Conservation (phyloP, 2,888 invertebrate species). For the Trachelus stipa region DNA sequence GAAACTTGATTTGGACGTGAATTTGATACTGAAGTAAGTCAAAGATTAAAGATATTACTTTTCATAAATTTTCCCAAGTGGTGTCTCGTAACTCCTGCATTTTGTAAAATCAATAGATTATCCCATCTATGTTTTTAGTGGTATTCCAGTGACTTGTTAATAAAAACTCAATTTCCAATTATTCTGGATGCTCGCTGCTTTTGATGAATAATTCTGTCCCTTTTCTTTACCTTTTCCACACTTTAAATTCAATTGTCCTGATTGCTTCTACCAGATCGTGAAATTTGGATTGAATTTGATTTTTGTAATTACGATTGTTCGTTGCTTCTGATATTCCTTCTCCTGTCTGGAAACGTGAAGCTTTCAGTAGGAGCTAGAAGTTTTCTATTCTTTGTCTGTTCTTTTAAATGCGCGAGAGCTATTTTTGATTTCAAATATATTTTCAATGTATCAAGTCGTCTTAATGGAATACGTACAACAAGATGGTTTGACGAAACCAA, state of each 20-base stretch:
- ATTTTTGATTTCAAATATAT: not conserved
- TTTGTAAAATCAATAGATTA: not conserved
- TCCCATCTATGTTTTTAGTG: not conserved
- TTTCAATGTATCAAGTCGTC: not conserved
- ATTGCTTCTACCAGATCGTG: not conserved
- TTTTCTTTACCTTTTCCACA: not conserved
- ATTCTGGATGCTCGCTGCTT: not conserved
- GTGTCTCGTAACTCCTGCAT: not conserved
- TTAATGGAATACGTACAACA: not conserved
- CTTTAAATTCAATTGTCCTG: not conserved
- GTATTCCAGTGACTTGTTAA: not conserved
- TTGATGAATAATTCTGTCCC: not conserved
- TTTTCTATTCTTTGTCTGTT: not conserved
- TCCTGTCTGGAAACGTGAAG: not conserved
- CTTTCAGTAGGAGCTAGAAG: not conserved
- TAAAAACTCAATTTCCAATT: not conserved
- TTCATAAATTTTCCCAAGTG: not conserved
- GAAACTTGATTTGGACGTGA: not conserved
- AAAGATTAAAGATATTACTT: not conserved
- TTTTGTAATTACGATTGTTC: not conserved
- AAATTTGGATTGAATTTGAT: not conserved
- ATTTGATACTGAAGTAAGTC: not conserved
- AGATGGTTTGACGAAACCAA: not conserved
- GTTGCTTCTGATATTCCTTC: not conserved
- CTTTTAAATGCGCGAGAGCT: not conserved